A percentile compares a stretch with the other conserved stretches of the same genome.
Conservation (phyloP, 2,888 invertebrate species). For the Drosophila falleni region DNA sequence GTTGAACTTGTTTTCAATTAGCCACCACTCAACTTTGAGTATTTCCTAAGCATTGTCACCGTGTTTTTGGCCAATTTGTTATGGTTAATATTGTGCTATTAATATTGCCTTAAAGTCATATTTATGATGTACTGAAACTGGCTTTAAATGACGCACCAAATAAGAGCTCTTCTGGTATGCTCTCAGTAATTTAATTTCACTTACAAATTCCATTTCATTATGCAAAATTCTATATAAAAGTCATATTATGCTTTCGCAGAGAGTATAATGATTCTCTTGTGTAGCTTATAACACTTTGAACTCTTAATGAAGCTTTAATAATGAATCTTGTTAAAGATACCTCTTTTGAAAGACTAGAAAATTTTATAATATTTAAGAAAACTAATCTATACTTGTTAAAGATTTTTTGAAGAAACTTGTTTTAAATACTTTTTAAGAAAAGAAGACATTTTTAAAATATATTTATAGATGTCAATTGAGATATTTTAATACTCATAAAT, state of each 20-base stretch:
- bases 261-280: neutral
- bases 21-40: conserved; percentile 6
- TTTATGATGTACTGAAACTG: conserved; percentile 1
- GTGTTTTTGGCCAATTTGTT: conserved; percentile 7
- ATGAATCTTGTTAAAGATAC: neutral
- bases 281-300: neutral
- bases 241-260: neutral
- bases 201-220: conserved; percentile 29
- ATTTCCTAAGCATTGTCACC: conserved; percentile 9
- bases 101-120: conserved; percentile 12
- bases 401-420: too few species aligned
- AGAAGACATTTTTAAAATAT: too few species aligned
- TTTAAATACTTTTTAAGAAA: too few species aligned
- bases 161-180: conserved; percentile 6
- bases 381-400: neutral
- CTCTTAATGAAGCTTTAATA: neutral
- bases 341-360: neutral
- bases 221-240: conserved; percentile 22
- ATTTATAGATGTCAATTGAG: too few species aligned
- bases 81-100: conserved; percentile 7
- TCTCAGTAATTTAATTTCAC: conserved; percentile 12
- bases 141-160: conserved; percentile 7
- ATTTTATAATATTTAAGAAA: neutral
- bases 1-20: conserved; percentile 63
- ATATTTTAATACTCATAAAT: too few species aligned